These are phyloP conservation scores for Ptilorrhoa leucosticta DNA, from an alignment of 2,113 vertebrate genomes.

Conservation along the genomic window DNA sequence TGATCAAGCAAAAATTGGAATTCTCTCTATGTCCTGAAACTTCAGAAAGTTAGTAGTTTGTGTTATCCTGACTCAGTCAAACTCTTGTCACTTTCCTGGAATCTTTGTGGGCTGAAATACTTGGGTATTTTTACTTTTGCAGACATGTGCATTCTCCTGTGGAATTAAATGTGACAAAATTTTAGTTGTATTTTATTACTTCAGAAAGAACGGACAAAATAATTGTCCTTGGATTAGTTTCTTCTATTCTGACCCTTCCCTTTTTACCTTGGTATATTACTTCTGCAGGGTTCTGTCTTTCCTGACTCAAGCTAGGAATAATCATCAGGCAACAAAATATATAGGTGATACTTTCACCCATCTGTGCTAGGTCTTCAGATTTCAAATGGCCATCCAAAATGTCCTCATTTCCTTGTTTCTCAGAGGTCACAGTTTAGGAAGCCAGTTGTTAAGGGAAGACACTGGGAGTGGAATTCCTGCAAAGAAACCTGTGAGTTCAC, in stretches of 20 bases:
- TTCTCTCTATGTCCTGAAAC: conserved; percentile 18
- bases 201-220: background rate
- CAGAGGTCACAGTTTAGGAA: background rate
- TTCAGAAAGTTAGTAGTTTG: conserved; percentile 29
- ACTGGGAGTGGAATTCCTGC: background rate
- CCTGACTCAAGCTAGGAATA: background rate
- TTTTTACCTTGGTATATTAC: background rate
- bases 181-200: conserved; percentile 11
- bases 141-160: background rate
- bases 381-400: background rate
- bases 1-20: conserved; percentile 52
- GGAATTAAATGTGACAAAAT: conserved; percentile 22
- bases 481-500: background rate
- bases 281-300: background rate
- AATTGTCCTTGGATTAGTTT: background rate
- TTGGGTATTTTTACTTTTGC: conserved; percentile 41
- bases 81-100: conserved; percentile 49
- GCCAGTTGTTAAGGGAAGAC: background rate
- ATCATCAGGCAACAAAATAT: background rate
- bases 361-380: background rate
- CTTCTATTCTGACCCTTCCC: background rate
- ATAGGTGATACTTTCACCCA: background rate
- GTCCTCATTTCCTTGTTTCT: background rate
- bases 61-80: conserved; percentile 45
- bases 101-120: conserved; percentile 40